Evolutionary conservation across 2,113 vertebrate genomes (phyloP), one percentile per base, ranked within the genome.

Genomic region (Silurus asotus): DNA sequence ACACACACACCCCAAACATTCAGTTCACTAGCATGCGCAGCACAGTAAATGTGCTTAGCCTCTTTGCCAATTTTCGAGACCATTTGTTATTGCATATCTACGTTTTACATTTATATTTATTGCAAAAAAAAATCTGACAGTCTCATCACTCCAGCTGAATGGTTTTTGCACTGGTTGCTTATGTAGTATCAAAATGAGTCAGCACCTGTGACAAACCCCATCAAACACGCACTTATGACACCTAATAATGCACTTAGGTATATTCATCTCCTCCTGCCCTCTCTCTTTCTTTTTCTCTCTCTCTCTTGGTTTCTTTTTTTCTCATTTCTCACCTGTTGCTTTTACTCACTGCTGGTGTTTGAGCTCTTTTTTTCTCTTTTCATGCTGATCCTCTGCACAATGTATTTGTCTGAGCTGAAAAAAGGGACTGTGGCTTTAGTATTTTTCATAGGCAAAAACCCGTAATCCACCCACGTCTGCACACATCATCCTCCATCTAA

Each of bases 361-460:
- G 64, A 87, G 90, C 89, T 86, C 76, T 86, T 28, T 92, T 81
- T 84, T 91, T 37, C 48, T 82, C 85, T 82, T 37, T 37, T 28
- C 83, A 76, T 85, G 81, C 80, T 81, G 70, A 82, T 78, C 87
- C 58, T 84, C 89, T 79, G 91, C 93, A 92, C 91, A 92, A 92
- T 94, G 93, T 95, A 90, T 94, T 93, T 94, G 91, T 94, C 91
- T 92, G 89, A 91, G 89, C 88, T 90, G 87, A 89, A 91, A 87
- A 37, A 80, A 88, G 88, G 88, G 90, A 91, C 25, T 88, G 84
- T 82, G 86, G 82, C 61, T 87, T 89, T 67, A 25, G 53, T 59
- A 62, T 49, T 90, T 77, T 91, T 89, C 87, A 85, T 86, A 87
- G 90, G 83, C 87, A 91, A 86, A 89, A 92, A 37, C 37, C 88